These are phyloP conservation scores for Coryphaenoides rupestris DNA, from an alignment of 2,113 vertebrate genomes.

Conservation along the genomic window DNA sequence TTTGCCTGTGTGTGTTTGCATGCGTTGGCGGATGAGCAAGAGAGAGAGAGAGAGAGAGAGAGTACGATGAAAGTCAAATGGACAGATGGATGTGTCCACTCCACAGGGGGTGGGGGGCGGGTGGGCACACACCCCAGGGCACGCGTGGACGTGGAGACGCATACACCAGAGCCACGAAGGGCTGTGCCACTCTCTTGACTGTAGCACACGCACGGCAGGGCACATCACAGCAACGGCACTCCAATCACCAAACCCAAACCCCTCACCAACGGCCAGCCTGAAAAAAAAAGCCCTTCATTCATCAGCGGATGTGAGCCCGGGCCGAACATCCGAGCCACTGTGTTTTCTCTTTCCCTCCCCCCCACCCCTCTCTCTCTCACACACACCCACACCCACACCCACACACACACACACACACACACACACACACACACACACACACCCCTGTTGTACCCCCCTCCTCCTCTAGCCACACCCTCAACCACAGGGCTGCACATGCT, in stretches of 20 bases:
- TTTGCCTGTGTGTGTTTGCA: slow-evolving; percentile 6
- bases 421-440: neutral
- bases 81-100: too few species aligned
- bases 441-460: too few species aligned
- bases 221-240: slow-evolving; percentile 12
- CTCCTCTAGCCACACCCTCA: neutral
- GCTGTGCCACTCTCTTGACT: neutral
- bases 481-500: neutral
- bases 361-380: neutral
- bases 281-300: slow-evolving; percentile 66
- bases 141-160: neutral
- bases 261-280: slow-evolving; percentile 28
- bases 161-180: neutral
- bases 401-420: neutral
- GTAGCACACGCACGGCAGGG: slow-evolving; percentile 24
- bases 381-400: neutral
- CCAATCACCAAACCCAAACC: slow-evolving; percentile 23
- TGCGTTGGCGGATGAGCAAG: slow-evolving; percentile 23
- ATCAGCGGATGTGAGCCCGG: slow-evolving; percentile 58
- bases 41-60: neutral
- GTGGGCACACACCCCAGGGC: too few species aligned
- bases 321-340: slow-evolving; percentile 37
- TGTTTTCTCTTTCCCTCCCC: slow-evolving; percentile 6
- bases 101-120: too few species aligned
- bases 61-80: too few species aligned